phyloP scores from a whole-genome alignment of 2,888 invertebrate species.

The Thymelicus sylvestris region DNA sequence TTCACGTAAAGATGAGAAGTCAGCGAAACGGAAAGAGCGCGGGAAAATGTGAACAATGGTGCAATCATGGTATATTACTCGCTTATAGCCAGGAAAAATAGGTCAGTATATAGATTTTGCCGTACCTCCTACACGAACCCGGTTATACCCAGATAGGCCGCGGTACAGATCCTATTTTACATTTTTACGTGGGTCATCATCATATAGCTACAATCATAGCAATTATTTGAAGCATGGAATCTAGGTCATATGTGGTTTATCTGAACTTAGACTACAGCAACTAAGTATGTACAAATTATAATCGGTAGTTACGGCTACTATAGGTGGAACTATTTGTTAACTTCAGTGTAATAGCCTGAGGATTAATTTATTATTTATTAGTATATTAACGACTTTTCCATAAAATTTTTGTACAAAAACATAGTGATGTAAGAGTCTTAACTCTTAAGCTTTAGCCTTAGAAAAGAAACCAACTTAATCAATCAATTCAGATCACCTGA shows the following conservation, averaged over 20 bases:
- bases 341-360: neutral
- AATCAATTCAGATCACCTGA: no score
- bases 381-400: no score
- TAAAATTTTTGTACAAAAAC: no score
- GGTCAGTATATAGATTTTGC: slow-evolving; percentile 31
- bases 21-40: slow-evolving; percentile 22
- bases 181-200: neutral
- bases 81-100: slow-evolving; percentile 26
- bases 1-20: slow-evolving; percentile 4
- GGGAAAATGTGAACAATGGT: slow-evolving; percentile 28
- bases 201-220: neutral
- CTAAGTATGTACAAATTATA: neutral
- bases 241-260: neutral
- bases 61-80: slow-evolving; percentile 24
- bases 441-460: no score
- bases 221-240: neutral
- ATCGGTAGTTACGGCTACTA: neutral
- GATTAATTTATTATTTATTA: neutral
- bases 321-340: neutral
- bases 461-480: no score
- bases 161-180: neutral
- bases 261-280: neutral
- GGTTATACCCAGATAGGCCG: neutral
- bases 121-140: neutral
- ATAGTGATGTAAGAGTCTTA: no score